A percentile compares a stretch with the other conserved stretches of the same genome.
phyloP scores from a whole-genome alignment of 2,888 invertebrate species.

The Pollenia amentaria region DNA sequence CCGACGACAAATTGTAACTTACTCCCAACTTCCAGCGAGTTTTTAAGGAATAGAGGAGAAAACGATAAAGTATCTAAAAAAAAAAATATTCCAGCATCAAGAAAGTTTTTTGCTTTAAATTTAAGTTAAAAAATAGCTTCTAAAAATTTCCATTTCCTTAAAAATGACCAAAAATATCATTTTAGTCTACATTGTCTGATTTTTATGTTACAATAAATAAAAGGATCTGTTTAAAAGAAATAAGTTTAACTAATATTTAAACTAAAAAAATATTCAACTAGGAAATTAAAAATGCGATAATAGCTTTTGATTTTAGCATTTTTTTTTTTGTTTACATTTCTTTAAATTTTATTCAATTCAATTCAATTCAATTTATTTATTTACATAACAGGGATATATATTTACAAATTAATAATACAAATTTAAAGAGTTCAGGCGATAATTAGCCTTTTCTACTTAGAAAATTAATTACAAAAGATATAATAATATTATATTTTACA shows the following conservation, averaged over 20 bases:
- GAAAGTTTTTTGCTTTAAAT: neutral
- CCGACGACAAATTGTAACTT: conserved; percentile 63
- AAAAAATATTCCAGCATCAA: conserved; percentile 13
- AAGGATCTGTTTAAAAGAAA: neutral
- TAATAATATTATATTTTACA: no score
- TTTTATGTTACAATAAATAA: neutral
- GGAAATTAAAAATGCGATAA: no score
- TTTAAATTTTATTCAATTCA: no score
- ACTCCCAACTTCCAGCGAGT: neutral
- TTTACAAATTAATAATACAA: no score
- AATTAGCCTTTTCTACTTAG: no score
- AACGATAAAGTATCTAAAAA: neutral
- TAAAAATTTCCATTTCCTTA: conserved; percentile 15
- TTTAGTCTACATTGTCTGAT: neutral
- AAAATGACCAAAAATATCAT: neutral
- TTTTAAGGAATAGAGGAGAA: neutral
- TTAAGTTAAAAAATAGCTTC: neutral
- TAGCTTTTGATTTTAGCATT: no score
- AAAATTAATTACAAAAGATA: no score
- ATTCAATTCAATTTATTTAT: no score
- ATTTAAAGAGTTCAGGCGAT: no score
- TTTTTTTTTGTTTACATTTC: no score
- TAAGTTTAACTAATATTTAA: neutral
- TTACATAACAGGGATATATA: no score
- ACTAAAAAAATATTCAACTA: no score